Conservation (phyloP, 2,888 invertebrate species). For the Molorchus minor region DNA sequence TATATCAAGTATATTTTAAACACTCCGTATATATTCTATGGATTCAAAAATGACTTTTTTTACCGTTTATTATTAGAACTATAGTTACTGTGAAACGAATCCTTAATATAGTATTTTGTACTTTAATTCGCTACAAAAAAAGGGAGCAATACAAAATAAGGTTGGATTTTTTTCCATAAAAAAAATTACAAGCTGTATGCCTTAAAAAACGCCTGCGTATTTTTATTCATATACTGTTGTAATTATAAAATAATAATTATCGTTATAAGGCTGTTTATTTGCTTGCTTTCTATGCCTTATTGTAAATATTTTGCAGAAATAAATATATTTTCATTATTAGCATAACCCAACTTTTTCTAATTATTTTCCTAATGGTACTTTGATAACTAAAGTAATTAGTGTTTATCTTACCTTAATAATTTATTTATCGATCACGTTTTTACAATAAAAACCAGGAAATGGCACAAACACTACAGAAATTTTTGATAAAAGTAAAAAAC, state of each 20-base stretch:
- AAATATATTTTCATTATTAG: constrained; percentile 31
- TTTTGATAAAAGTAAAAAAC: too few relatives aligned
- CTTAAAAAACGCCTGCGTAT: constrained; percentile 39
- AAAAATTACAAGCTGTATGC: constrained; percentile 33
- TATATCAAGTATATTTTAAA: too few relatives aligned
- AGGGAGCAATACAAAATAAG: constrained; percentile 35
- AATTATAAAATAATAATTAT: constrained; percentile 33
- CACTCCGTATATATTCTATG: too few relatives aligned
- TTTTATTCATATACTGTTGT: constrained; percentile 34
- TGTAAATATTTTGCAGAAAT: constrained; percentile 41
- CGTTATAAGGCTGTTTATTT: constrained; percentile 32
- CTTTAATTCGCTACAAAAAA: constrained; percentile 29
- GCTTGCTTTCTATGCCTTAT: constrained; percentile 41
- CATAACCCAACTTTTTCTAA: constrained; percentile 38
- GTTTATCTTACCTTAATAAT: too few relatives aligned
- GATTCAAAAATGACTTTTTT: constrained; percentile 6
- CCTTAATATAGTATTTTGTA: constrained; percentile 15
- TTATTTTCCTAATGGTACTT: too few relatives aligned
- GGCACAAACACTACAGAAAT: too few relatives aligned
- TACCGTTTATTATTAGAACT: too few relatives aligned
- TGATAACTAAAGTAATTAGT: too few relatives aligned
- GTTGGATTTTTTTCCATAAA: constrained; percentile 12
- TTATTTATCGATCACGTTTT: too few relatives aligned
- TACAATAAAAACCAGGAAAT: too few relatives aligned
- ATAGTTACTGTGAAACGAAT: constrained; percentile 4